A percentile compares a stretch with the other conserved stretches of the same genome.
phyloP scores from a whole-genome alignment of 2,888 invertebrate species.

The Cryptophagus acutangulus region DNA sequence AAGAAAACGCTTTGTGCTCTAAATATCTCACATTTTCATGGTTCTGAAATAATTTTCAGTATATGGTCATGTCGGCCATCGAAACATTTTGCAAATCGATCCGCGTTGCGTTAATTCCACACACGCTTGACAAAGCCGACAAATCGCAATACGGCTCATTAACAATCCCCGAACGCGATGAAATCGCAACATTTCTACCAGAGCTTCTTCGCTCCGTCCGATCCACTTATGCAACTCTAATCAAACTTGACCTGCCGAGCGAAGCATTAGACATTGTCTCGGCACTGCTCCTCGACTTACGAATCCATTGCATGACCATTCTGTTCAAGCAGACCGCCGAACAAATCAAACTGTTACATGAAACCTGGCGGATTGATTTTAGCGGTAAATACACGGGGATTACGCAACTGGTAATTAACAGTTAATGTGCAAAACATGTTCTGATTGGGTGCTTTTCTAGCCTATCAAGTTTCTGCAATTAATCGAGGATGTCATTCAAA shows the following conservation, averaged over 20 bases:
- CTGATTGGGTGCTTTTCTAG: conserved; percentile 35
- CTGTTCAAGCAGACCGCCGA: conserved; percentile 80
- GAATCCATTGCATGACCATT: conserved; percentile 78
- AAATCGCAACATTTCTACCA: conserved; percentile 65
- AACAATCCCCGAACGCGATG: conserved; percentile 52
- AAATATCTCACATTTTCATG: too few relatives aligned
- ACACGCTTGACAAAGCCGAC: conserved; percentile 52
- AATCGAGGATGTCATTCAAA: conserved; percentile 67
- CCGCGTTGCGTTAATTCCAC: conserved; percentile 66
- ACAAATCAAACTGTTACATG: conserved; percentile 68
- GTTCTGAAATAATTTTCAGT: conserved; percentile 16
- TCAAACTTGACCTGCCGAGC: conserved; percentile 79
- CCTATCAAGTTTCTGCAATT: conserved; percentile 69
- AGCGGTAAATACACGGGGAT: conserved; percentile 74
- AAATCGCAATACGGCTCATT: conserved; percentile 51
- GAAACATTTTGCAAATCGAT: conserved; percentile 70
- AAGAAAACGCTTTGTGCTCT: too few relatives aligned
- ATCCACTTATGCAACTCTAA: conserved; percentile 73
- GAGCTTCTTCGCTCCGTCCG: conserved; percentile 76
- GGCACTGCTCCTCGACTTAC: conserved; percentile 78
- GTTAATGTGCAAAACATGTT: too few relatives aligned
- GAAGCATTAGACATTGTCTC: conserved; percentile 84
- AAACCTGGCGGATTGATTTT: conserved; percentile 83
- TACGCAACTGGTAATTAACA: conserved; percentile 7
- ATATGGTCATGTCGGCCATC: conserved; percentile 72